Evolutionary conservation across 2,797 vertebrate genomes (phyloP).

Genomic region (Helicolenus hilgendorfi): DNA sequence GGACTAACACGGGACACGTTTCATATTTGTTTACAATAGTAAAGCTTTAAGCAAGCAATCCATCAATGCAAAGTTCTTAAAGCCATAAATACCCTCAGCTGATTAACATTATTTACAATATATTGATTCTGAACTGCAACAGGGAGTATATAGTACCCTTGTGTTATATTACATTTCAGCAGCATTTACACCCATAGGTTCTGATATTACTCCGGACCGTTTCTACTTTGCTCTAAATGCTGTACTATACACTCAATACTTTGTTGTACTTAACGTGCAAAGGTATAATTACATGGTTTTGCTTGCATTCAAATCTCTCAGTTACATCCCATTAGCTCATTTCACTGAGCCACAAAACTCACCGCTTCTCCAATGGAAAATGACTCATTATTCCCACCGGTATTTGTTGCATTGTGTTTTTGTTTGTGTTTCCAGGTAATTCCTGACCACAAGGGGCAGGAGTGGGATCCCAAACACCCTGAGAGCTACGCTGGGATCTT

Average conservation of each 20-base stretch:
- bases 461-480: constrained; percentile 92
- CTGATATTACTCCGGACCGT: background rate
- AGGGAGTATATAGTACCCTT: background rate
- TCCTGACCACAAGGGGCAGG: constrained; percentile 93
- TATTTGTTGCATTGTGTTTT: background rate
- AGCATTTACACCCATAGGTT: background rate
- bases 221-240: background rate
- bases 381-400: background rate
- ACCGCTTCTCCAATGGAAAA: background rate
- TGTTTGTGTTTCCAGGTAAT: constrained; percentile 91
- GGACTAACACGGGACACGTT: background rate
- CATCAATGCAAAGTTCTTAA: background rate
- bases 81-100: background rate
- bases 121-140: background rate
- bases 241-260: background rate
- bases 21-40: background rate
- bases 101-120: background rate
- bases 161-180: background rate
- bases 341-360: background rate
- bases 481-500: constrained; percentile 95
- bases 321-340: background rate
- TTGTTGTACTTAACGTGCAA: background rate
- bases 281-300: background rate
- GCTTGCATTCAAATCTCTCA: background rate
- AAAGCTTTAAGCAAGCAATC: background rate